phyloP scores from a whole-genome alignment of 2,797 vertebrate species.

The Girardinus metallicus region DNA sequence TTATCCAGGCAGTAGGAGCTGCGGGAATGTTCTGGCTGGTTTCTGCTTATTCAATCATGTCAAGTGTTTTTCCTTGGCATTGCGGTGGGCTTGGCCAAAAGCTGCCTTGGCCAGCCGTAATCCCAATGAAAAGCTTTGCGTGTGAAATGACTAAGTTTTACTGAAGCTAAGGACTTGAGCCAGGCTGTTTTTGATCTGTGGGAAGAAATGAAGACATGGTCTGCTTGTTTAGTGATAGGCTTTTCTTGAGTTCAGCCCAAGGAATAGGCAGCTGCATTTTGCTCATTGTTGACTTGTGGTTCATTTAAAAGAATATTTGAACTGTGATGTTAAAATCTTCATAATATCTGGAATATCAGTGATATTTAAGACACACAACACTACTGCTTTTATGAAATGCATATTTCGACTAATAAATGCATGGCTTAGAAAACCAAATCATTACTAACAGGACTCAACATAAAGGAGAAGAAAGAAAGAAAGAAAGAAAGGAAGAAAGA shows the following conservation, averaged over 20 bases:
- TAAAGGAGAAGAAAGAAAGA: constrained; percentile 19
- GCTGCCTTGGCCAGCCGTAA: constrained; percentile 51
- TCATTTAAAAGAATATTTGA: constrained; percentile 38
- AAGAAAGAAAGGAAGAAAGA: constrained; percentile 13
- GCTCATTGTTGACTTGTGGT: constrained; percentile 31
- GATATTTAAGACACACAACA: neutral
- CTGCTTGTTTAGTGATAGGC: constrained; percentile 35
- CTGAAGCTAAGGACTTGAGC: constrained; percentile 46
- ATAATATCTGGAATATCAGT: neutral
- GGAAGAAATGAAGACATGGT: constrained; percentile 35
- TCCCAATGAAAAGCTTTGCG: constrained; percentile 68
- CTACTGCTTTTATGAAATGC: constrained; percentile 20
- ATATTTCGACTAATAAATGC: constrained; percentile 31
- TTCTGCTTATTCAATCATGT: constrained; percentile 79
- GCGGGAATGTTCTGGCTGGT: constrained; percentile 52
- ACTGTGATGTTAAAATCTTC: constrained; percentile 22
- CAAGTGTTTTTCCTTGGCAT: constrained; percentile 79
- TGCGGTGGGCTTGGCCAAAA: constrained; percentile 45
- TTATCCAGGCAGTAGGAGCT: constrained; percentile 16
- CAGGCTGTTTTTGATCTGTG: constrained; percentile 47
- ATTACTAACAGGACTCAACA: constrained; percentile 11
- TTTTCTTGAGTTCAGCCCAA: constrained; percentile 28
- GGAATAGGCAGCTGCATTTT: constrained; percentile 2
- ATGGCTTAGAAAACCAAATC: neutral
- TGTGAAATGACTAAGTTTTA: constrained; percentile 70